A percentile compares a stretch with the other conserved stretches of the same genome.
Conservation (phyloP, 2,888 invertebrate species). For the Dynastes hyllus region DNA sequence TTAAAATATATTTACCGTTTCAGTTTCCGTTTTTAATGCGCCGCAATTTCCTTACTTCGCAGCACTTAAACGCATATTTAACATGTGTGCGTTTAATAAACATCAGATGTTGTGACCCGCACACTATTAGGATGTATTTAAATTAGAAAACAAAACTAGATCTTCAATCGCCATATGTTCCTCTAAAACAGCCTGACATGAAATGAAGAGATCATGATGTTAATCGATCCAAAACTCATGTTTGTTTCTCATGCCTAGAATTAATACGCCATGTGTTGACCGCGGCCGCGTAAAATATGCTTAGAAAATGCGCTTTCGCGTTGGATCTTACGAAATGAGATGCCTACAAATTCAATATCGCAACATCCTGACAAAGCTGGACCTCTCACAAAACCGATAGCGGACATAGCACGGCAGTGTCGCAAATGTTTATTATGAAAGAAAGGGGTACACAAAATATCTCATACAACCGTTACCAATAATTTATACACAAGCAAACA, state of each 20-base stretch:
- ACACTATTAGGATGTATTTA: too few relatives aligned
- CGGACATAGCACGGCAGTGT: not conserved
- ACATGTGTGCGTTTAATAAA: not conserved
- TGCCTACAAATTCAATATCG: constrained; percentile 10
- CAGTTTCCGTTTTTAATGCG: too few relatives aligned
- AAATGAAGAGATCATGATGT: constrained; percentile 19
- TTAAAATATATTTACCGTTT: too few relatives aligned
- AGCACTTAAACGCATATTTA: too few relatives aligned
- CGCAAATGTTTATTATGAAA: not conserved
- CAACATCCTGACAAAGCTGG: not conserved
- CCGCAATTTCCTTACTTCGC: too few relatives aligned
- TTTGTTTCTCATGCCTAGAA: constrained; percentile 3
- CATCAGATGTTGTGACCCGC: not conserved
- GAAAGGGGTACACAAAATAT: not conserved
- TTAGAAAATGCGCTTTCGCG: constrained; percentile 26
- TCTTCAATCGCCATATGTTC: constrained; percentile 23
- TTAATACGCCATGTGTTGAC: constrained; percentile 21
- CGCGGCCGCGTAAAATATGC: not conserved
- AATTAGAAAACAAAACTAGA: not conserved
- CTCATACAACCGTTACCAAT: too few relatives aligned
- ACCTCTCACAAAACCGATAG: not conserved
- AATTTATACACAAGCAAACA: too few relatives aligned
- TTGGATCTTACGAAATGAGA: not conserved
- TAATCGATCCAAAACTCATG: constrained; percentile 13
- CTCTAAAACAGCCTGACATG: not conserved